Evolutionary conservation across 2,113 vertebrate species (phyloP).

Genomic region (Callionymus lyra): DNA sequence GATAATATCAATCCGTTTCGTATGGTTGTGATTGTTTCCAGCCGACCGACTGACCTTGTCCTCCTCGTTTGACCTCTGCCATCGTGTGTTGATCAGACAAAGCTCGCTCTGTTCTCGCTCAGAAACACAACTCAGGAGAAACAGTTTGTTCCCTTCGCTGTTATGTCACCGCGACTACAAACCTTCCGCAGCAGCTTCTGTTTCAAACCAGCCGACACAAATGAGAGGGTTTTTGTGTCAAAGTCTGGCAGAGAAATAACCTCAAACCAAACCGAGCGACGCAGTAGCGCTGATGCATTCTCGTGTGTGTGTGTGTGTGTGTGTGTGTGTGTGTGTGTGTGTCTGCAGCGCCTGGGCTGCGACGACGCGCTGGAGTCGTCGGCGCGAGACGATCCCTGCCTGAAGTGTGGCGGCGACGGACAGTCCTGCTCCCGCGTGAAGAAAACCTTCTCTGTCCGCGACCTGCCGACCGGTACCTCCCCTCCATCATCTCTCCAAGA

Average conservation of each 20-base stretch:
- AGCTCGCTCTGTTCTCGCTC: background rate
- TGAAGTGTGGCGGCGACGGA: conserved; percentile 85
- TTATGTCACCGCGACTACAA: no score
- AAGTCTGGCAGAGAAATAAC: no score
- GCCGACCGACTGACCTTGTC: conserved; percentile 5
- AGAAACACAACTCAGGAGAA: no score
- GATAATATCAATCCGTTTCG: no score
- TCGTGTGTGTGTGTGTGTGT: background rate
- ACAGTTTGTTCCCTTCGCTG: no score
- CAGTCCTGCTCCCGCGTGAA: conserved; percentile 74
- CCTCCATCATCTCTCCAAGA: no score
- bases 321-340: background rate
- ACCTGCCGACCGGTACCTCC: conserved; percentile 75
- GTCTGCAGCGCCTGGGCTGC: conserved; percentile 78
- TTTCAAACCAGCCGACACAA: no score
- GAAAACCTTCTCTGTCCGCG: conserved; percentile 68
- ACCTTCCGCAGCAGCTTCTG: no score
- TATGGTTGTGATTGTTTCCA: conserved; percentile 10
- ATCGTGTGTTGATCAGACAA: conserved; percentile 6
- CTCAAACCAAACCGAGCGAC: no score
- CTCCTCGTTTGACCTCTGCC: conserved; percentile 17
- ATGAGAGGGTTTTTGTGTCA: no score
- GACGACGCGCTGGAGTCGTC: conserved; percentile 81
- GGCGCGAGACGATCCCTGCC: conserved; percentile 85
- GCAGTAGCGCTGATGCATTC: background rate